Conservation (phyloP, 2,797 vertebrate genomes). For the Mus spretus region DNA sequence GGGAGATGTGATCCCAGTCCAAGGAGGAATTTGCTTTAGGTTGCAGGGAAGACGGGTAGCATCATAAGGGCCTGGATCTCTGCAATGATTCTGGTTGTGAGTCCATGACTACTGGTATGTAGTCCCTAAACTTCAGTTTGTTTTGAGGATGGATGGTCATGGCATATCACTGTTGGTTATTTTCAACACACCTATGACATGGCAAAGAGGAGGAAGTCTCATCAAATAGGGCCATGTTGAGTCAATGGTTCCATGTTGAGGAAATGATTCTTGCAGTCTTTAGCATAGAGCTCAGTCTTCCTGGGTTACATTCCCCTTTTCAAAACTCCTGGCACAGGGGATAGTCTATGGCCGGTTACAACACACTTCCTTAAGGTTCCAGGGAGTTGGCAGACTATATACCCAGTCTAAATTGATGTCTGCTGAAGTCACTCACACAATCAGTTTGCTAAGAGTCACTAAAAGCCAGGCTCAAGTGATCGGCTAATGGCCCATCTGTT, state of each 20-base stretch:
- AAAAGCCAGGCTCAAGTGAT: conserved; percentile 77
- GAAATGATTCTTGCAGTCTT: background rate
- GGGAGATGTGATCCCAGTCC: background rate
- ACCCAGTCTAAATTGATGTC: conserved; percentile 71
- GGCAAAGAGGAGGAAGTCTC: background rate
- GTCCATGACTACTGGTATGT: rapidly evolving
- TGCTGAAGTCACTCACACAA: conserved; percentile 69
- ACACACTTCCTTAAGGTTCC: background rate
- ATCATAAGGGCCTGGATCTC: too few species aligned
- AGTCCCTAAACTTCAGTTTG: background rate
- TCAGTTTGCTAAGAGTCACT: conserved; percentile 68
- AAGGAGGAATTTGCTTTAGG: background rate
- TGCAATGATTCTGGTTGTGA: background rate
- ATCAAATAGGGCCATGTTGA: background rate
- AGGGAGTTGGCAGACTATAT: conserved; percentile 8
- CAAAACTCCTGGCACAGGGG: background rate
- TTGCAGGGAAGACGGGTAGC: background rate
- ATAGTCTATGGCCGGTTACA: background rate
- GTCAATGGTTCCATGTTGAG: background rate
- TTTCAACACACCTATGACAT: background rate
- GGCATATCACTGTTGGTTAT: background rate
- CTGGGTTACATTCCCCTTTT: background rate
- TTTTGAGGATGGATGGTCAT: conserved; percentile 12
- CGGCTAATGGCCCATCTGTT: conserved; percentile 80
- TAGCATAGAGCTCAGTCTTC: background rate